Base-by-base conservation (phyloP, 2,113 vertebrate genomes). In the Anoura caudifer region DNA sequence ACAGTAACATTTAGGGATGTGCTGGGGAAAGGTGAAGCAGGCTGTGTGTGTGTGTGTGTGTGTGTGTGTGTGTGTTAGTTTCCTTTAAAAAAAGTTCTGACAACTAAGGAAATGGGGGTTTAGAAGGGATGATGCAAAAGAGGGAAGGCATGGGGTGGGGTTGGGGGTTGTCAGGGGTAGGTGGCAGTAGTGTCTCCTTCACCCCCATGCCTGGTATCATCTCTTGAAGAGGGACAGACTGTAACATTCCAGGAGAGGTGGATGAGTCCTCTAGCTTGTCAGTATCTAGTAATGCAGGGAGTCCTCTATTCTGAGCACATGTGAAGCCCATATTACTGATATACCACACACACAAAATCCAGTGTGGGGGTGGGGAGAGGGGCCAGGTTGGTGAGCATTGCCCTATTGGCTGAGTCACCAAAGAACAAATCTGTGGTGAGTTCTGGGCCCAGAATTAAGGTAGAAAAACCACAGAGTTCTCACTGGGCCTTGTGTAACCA, bases 171-270 rank as follows among this genome's bases (percentile, higher is more conserved):
- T 41, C 70, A 17, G 69, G 95, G 81, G 47, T 19, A 38, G 87
- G 84, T 83, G 95, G 92, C 94, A 96, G 94, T 77, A 97, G 97
- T 95, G 96, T 98, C 96, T 97, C 96, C 96, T 94, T 92, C 97
- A 95, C 85, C 88, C 80, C 93, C 85, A 76, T 26, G 7, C 87
- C 86, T 59, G 77, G 63, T 72, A 38, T 70, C 63, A 19, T 96
- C 95, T 96, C 84, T 93, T 82, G 76, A 89, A 77, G 84, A 67
- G 50, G 82, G 36, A 54, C 75, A 82, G 93, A 76, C 65, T 4
- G 61, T 82, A 94, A 56, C 61, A 61, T 43, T 96, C 90, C 90
- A 50, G n/a, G 94, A 86, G 0, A 16, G 90, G 36, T 15, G 45
- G 88, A 47, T 7, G 41, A 73, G 22, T 94, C 88, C 85, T 98